Percentiles rank a stretch among this genome's conserved stretches.
phyloP scores from a whole-genome alignment of 1,140 invertebrate genomes.

The Leptinotarsa lineolata region DNA sequence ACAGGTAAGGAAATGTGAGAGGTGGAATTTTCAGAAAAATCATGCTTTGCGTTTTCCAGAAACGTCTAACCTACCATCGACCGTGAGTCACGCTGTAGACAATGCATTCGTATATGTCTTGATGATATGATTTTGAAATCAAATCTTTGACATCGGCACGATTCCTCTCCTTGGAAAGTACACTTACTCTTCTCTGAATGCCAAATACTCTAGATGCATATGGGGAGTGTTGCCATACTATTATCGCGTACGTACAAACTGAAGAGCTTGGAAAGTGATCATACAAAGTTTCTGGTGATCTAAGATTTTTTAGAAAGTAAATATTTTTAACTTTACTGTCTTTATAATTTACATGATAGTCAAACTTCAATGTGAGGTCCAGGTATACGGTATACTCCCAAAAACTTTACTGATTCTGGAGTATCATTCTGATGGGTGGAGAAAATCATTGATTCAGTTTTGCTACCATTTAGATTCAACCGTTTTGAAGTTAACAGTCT shows the following conservation, averaged over 20 bases:
- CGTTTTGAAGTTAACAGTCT: constrained; percentile 12
- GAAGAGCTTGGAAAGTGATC: constrained; percentile 12
- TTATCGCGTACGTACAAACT: constrained; percentile 12
- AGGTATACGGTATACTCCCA: constrained; percentile 13
- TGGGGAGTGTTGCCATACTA: constrained; percentile 7
- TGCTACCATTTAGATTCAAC: constrained; percentile 12
- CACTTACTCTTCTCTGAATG: too few relatives aligned
- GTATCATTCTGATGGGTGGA: constrained; percentile 13
- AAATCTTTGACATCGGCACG: too few relatives aligned
- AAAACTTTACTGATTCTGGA: not conserved
- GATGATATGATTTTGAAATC: too few relatives aligned
- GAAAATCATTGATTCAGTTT: constrained; percentile 16
- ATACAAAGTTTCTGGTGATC: constrained; percentile 15
- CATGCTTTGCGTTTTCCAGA: too few relatives aligned
- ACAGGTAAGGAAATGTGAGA: too few relatives aligned
- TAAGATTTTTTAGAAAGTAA: constrained; percentile 11
- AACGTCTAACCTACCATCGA: too few relatives aligned
- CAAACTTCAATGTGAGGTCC: constrained; percentile 12
- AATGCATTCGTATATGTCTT: too few relatives aligned
- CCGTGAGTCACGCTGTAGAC: too few relatives aligned
- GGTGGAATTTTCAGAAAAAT: too few relatives aligned
- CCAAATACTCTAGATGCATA: constrained; percentile 11
- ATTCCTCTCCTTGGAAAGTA: too few relatives aligned
- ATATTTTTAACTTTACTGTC: constrained; percentile 1
- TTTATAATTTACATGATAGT: constrained; percentile 14